Base-by-base conservation (phyloP, 2,797 vertebrate species). In the Alosa sapidissima region DNA sequence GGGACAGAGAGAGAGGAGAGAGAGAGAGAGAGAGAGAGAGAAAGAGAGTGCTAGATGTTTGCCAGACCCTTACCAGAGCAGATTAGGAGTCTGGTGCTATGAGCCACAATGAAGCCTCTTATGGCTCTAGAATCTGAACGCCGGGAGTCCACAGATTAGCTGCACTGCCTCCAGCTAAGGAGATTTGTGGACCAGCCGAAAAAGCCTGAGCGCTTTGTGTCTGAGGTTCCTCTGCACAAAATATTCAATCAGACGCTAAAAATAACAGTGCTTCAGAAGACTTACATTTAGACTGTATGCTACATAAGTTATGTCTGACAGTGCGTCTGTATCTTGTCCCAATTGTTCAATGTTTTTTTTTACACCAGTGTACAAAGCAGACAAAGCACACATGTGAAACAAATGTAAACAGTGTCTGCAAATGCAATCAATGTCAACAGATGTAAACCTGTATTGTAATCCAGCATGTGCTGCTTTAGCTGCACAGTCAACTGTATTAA, bases 111-210 rank as follows among this genome's bases (percentile, higher is more conserved):
- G 33, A 33, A 75, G 68, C 33, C 68, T 41, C 68, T 75, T 78
- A 78, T 78, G 16, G 72, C 16, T 2, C 72, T 21, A 9, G 24
- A 65, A 36, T 83, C 72, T 5, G 55, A 86, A 84, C 83, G 86
- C 75, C 87, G 72, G 45, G 52, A 85, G 16, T 49, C 65, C 49
- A 91, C 90, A 92, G 91, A 93, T 93, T 91, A 92, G 92, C 87
- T 87, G 78, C 88, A 91, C 86, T 87, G 88, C 85, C 84, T 84
- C 85, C 85, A 84, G 88, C 87, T 87, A 87, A 91, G 90, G 88
- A 89, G 89, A 90, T 93, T 90, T 90, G 85, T 83, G 83, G 87
- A 86, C 81, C 85, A 81, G 85, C 87, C 81, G 82, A 45, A 72
- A 72, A 47, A 78, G 41, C 72, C 72, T 0, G 16, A 47, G 41